Evolutionary conservation across 1,140 invertebrate species (phyloP).

Genomic region (Temnothorax longispinosus): DNA sequence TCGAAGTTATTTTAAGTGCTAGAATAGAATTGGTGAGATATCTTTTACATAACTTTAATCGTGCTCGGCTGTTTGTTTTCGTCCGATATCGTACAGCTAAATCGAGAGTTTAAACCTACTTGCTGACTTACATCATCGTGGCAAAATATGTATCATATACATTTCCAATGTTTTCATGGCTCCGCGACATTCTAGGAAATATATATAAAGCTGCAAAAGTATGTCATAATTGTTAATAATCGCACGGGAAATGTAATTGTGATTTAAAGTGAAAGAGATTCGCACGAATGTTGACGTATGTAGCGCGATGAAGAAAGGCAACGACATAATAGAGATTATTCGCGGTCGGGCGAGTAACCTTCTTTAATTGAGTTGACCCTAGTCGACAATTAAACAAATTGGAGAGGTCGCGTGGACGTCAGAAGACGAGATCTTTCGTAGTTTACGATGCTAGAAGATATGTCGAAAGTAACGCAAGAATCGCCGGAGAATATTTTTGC

Average conservation of each 20-base stretch:
- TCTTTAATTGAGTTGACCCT: slow-evolving; percentile 74
- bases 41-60: slow-evolving; percentile 16
- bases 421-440: slow-evolving; percentile 43
- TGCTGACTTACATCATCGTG: not conserved
- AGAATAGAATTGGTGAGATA: not conserved
- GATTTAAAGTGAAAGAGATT: not conserved
- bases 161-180: not conserved
- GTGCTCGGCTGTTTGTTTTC: not conserved
- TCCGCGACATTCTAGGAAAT: not conserved
- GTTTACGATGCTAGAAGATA: not conserved
- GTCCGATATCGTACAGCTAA: not conserved
- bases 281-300: not conserved
- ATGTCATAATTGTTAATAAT: not conserved
- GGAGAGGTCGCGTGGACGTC: slow-evolving; percentile 60
- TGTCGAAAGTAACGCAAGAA: not conserved
- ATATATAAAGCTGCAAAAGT: not conserved
- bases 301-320: not conserved
- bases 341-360: slow-evolving; percentile 59
- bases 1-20: not conserved
- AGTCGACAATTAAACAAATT: slow-evolving; percentile 71
- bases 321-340: slow-evolving; percentile 54
- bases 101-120: not conserved
- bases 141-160: not conserved
- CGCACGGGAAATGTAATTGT: not conserved
- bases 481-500: not conserved